Percentiles rank a stretch among this genome's conserved stretches.
phyloP scores from a whole-genome alignment of 2,888 invertebrate genomes.

The Drosophila meridiana region DNA sequence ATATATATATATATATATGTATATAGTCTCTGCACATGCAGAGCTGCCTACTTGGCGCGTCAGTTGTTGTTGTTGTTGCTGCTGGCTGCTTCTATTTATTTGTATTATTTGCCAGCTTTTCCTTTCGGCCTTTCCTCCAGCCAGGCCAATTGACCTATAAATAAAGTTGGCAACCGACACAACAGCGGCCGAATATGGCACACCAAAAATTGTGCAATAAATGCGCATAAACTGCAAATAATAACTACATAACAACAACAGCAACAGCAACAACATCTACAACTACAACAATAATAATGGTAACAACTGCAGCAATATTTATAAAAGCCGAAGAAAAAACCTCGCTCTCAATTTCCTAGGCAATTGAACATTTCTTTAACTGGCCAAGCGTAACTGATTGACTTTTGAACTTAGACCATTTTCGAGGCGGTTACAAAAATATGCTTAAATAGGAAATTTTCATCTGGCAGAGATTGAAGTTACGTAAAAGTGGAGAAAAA shows the following conservation, averaged over 20 bases:
- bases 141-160: slow-evolving; percentile 63
- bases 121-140: slow-evolving; percentile 51
- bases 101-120: slow-evolving; percentile 32
- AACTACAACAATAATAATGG: background rate
- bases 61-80: slow-evolving; percentile 22
- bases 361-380: slow-evolving; percentile 55
- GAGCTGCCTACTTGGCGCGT: slow-evolving; percentile 41
- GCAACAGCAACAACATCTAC: slow-evolving; percentile 1
- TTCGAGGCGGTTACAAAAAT: slow-evolving; percentile 11
- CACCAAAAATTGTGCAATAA: slow-evolving; percentile 75
- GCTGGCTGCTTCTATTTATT: slow-evolving; percentile 29
- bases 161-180: slow-evolving; percentile 74
- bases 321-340: background rate
- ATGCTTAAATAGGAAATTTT: slow-evolving; percentile 21
- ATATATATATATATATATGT: slow-evolving; percentile 37
- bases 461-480: background rate
- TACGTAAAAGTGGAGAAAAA: background rate
- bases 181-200: slow-evolving; percentile 63
- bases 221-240: slow-evolving; percentile 55
- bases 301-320: slow-evolving; percentile 12
- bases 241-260: slow-evolving; percentile 39
- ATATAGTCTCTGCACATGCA: slow-evolving; percentile 19
- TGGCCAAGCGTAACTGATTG: slow-evolving; percentile 52
- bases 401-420: slow-evolving; percentile 59
- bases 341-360: slow-evolving; percentile 57